A percentile compares a stretch with the other conserved stretches of the same genome.
These are phyloP conservation scores for Pseudochirops cupreus DNA, from an alignment of 2,797 vertebrate species.

Conservation along the genomic window DNA sequence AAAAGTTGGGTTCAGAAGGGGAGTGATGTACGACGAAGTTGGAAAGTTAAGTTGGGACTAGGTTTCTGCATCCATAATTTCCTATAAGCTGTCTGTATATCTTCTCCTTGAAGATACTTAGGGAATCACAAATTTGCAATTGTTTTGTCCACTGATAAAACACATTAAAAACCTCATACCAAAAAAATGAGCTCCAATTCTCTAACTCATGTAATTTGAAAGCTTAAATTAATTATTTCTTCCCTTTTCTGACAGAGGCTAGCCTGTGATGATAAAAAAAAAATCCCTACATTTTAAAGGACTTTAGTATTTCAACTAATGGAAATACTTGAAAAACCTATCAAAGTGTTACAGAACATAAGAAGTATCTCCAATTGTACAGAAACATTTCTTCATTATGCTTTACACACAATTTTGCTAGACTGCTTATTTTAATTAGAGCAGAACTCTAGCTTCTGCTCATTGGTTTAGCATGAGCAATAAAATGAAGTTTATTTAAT, in stretches of 20 bases:
- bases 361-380: slow-evolving; percentile 65
- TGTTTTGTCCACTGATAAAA: background rate
- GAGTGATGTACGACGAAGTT: background rate
- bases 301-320: slow-evolving; percentile 61
- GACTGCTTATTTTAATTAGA: slow-evolving; percentile 84
- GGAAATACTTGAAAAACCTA: slow-evolving; percentile 65
- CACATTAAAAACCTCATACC: background rate
- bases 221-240: slow-evolving; percentile 56
- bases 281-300: slow-evolving; percentile 69
- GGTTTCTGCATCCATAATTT: background rate
- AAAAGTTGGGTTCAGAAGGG: background rate
- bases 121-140: background rate
- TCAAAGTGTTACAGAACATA: slow-evolving; percentile 75
- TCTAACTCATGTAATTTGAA: slow-evolving; percentile 56
- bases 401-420: slow-evolving; percentile 79
- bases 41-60: background rate
- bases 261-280: slow-evolving; percentile 61
- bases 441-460: slow-evolving; percentile 80
- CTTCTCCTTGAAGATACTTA: background rate
- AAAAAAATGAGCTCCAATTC: background rate
- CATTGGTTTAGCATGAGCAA: slow-evolving; percentile 81
- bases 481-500: slow-evolving; percentile 88
- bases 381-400: slow-evolving; percentile 80
- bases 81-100: background rate
- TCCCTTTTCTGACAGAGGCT: slow-evolving; percentile 61